Conservation (phyloP, 2,113 vertebrate species). For the Spermophilus dauricus region DNA sequence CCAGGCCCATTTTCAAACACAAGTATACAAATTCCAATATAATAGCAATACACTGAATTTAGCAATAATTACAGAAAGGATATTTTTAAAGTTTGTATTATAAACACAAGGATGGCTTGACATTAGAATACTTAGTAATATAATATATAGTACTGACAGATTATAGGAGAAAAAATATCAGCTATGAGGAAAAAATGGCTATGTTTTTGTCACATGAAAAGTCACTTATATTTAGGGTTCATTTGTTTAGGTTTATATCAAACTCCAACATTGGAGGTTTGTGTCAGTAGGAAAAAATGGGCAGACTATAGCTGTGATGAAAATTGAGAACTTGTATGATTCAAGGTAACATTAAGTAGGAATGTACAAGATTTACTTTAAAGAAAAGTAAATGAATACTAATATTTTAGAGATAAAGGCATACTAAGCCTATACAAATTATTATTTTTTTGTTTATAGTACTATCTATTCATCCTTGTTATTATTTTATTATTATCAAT, state of each 20-base stretch:
- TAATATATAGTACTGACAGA: not conserved
- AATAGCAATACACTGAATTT: not conserved
- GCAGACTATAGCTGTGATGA: not conserved
- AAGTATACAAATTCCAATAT: conserved; percentile 23
- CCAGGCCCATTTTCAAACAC: conserved; percentile 29
- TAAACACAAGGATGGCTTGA: conserved; percentile 28
- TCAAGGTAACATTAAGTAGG: not conserved
- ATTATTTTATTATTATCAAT: conserved; percentile 28
- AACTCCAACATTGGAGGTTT: conserved; percentile 14
- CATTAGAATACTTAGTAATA: not conserved
- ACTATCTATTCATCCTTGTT: not conserved
- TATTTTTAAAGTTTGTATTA: not conserved
- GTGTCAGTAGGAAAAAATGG: not conserved
- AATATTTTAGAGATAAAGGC: conserved; percentile 1
- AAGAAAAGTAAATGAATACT: not conserved
- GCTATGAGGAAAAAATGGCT: not conserved
- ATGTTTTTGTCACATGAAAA: not conserved
- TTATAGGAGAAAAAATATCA: conserved; percentile 8
- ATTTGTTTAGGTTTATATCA: conserved; percentile 10
- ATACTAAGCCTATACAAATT: not conserved
- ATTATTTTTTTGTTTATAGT: not conserved
- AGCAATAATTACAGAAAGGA: conserved; percentile 16
- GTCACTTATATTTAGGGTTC: not conserved
- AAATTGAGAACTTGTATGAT: conserved; percentile 15
- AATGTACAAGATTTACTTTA: not conserved